A percentile compares a stretch with the other conserved stretches of the same genome.
Evolutionary conservation across 2,797 vertebrate species (phyloP).

Genomic region (Petrocephalus sullivani): DNA sequence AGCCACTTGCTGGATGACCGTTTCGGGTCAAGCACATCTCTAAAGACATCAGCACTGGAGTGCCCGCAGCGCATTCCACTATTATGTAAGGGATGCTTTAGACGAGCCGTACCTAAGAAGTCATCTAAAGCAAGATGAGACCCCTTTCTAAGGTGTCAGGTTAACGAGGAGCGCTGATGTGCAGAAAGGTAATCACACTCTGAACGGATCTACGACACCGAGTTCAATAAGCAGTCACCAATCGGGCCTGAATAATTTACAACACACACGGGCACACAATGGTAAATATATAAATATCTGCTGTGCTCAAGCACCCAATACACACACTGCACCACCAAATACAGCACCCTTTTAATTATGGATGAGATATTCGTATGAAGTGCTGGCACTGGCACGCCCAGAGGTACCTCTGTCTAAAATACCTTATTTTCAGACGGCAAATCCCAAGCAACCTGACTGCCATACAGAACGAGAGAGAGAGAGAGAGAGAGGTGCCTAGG

Average conservation of each 20-base stretch:
- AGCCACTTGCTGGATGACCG: not conserved
- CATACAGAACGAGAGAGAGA: constrained; percentile 34
- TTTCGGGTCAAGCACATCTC: not conserved
- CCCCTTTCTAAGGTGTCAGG: not conserved
- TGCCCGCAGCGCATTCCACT: not conserved
- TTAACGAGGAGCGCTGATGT: not conserved
- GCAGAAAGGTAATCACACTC: not conserved
- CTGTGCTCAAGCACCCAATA: constrained; percentile 64
- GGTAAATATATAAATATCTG: constrained; percentile 65
- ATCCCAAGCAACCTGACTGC: constrained; percentile 41
- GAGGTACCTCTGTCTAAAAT: constrained; percentile 57
- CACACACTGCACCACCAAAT: constrained; percentile 57
- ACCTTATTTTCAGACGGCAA: constrained; percentile 47
- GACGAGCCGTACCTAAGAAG: not conserved
- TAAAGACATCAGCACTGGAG: not conserved
- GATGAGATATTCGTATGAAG: constrained; percentile 64
- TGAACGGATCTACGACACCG: not conserved
- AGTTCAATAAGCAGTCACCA: constrained; percentile 12
- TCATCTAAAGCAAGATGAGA: not conserved
- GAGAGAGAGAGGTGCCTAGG: constrained; percentile 31
- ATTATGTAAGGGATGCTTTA: not conserved
- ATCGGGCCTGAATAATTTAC: constrained; percentile 22
- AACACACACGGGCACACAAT: constrained; percentile 40
- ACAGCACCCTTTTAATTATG: constrained; percentile 74
- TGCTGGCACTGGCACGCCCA: constrained; percentile 64